Evolutionary conservation across 2,797 vertebrate species (phyloP).

Genomic region (Cryptoprocta ferox): DNA sequence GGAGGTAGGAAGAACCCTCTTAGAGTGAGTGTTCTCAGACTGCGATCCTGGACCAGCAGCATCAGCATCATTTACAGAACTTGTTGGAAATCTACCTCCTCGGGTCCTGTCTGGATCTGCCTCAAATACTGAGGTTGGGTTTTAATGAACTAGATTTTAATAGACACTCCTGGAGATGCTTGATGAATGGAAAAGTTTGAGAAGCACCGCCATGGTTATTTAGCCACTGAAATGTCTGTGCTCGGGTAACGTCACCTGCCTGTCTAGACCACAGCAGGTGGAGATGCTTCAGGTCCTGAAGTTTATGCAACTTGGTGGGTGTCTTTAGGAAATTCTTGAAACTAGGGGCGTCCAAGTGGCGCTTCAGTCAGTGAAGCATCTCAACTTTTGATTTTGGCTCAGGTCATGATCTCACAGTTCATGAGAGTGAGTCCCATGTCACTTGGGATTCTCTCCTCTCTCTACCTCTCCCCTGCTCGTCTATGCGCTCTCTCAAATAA

Average conservation of each 20-base stretch:
- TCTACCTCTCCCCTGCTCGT: too few relatives aligned
- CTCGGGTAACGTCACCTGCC: neutral
- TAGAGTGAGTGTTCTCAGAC: neutral
- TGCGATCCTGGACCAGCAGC: fast-evolving
- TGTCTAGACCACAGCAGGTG: neutral
- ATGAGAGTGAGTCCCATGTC: too few relatives aligned
- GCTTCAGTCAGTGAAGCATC: too few relatives aligned
- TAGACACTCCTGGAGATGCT: neutral
- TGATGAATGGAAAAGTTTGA: neutral
- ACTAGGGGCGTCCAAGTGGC: neutral
- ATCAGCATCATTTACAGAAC: fast-evolving
- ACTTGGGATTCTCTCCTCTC: too few relatives aligned
- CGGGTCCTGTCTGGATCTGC: neutral
- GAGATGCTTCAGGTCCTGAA: neutral
- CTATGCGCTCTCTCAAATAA: too few relatives aligned
- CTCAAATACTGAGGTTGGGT: neutral
- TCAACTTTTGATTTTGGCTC: too few relatives aligned
- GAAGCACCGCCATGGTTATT: fast-evolving
- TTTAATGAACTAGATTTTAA: too few relatives aligned
- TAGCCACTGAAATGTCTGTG: neutral
- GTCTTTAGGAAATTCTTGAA: neutral
- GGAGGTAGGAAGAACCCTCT: neutral
- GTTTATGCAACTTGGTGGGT: fast-evolving
- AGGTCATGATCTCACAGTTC: too few relatives aligned
- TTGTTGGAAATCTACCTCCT: neutral